Evolutionary conservation across 2,888 invertebrate species (phyloP).

Genomic region (Cryptus armator): DNA sequence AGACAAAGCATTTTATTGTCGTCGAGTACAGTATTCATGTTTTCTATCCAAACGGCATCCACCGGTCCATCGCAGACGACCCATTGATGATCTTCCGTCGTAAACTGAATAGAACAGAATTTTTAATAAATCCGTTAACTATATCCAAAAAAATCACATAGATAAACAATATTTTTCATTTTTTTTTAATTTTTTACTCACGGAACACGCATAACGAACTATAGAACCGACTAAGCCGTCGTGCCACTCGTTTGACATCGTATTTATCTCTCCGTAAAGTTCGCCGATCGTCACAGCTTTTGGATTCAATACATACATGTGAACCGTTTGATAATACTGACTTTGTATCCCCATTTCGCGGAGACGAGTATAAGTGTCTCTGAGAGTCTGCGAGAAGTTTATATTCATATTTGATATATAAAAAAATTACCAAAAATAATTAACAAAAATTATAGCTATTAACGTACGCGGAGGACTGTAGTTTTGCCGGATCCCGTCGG

Average conservation of each 20-base stretch:
- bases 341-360: conserved; percentile 87
- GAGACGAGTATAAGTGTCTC: conserved; percentile 89
- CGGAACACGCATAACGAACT: conserved; percentile 88
- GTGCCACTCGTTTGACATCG: conserved; percentile 95
- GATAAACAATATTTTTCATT: neutral
- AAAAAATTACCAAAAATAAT: neutral
- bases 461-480: conserved; percentile 89
- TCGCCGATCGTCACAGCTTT: conserved; percentile 96
- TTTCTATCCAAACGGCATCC: conserved; percentile 97
- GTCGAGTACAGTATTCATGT: conserved; percentile 96
- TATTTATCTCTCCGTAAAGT: conserved; percentile 94
- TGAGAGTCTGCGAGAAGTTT: conserved; percentile 87
- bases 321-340: conserved; percentile 90
- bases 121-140: neutral
- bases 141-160: neutral
- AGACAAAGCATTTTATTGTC: conserved; percentile 97
- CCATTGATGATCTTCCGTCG: conserved; percentile 93
- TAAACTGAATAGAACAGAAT: conserved; percentile 78
- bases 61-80: conserved; percentile 96
- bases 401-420: neutral
- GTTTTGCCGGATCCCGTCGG: conserved; percentile 96
- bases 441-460: neutral
- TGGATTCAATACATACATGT: conserved; percentile 93
- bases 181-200: conserved; percentile 74
- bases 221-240: conserved; percentile 93